Conservation (phyloP, 2,797 vertebrate species). For the Merluccius polli region DNA sequence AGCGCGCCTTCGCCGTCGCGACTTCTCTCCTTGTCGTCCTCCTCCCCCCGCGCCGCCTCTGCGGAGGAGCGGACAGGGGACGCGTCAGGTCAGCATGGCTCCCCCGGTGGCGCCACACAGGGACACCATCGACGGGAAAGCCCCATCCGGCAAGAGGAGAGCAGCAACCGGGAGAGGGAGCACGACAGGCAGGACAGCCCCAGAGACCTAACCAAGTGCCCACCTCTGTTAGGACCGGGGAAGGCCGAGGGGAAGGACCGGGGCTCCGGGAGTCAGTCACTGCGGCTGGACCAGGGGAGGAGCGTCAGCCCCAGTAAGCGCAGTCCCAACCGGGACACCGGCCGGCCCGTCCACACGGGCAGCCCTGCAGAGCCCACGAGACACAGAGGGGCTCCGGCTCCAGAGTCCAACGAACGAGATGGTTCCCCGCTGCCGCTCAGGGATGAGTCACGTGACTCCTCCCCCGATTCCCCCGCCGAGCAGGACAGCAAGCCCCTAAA, state of each 20-base stretch:
- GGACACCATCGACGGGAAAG: conserved; percentile 64
- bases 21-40: conserved; percentile 56
- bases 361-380: conserved; percentile 65
- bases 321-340: conserved; percentile 66
- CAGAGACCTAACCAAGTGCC: conserved; percentile 69
- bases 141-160: conserved; percentile 63
- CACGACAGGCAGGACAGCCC: conserved; percentile 59
- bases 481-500: conserved; percentile 88
- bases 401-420: conserved; percentile 55
- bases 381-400: conserved; percentile 59
- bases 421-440: conserved; percentile 60
- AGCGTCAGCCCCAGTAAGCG: conserved; percentile 72
- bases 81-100: conserved; percentile 57
- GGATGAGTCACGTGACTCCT: conserved; percentile 69
- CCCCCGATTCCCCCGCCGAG: conserved; percentile 69
- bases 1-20: conserved; percentile 50
- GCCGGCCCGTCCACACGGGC: conserved; percentile 46
- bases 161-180: conserved; percentile 57
- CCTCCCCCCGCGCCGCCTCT: conserved; percentile 40
- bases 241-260: conserved; percentile 71
- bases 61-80: conserved; percentile 66
- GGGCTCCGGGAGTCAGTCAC: conserved; percentile 47
- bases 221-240: conserved; percentile 49
- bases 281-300: conserved; percentile 63
- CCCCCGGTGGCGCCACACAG: conserved; percentile 57